Evolutionary conservation across 2,113 vertebrate species (phyloP), one percentile per base, ranked within the genome.

Genomic region (Plectropomus leopardus): DNA sequence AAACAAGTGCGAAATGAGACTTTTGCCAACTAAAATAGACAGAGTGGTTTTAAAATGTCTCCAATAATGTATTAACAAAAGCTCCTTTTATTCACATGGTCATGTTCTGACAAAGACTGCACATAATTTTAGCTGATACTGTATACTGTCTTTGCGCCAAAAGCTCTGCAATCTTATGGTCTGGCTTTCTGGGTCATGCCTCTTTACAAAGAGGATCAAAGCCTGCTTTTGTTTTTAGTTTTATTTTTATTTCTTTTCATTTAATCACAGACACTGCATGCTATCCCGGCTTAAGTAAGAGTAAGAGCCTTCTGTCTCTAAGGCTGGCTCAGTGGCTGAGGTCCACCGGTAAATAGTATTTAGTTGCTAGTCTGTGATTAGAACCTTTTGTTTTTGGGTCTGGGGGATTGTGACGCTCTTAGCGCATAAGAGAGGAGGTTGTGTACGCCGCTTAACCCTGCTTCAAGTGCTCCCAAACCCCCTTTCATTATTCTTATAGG

Each of bases 361-460:
- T 85, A 87, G 82, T 87, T 86, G 86, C 84, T 72, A 40, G 78
- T 80, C 89, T 93, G 81, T 89, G 90, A 94, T 94, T 93, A 93
- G 89, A 66, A 78, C 80, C 81, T 88, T 91, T 93, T 81, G 75
- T 93, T 87, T 93, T 87, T 72, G 73, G 69, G 79, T 90, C 73
- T 73, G 72, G 50, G 89, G 88, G 87, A 89, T 92, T 88, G 84
- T 65, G 89, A 73, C 65, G 70, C 85, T 87, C 73, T 93, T 72
- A 78, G 65, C 57, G 61, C 82, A 89, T 57, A 82, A 92, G 88
- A 88, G 87, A 80, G 78, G 87, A 89, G 88, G 83, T 85, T 92
- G 92, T 93, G 86, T 89, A 84, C 34, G 90, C 76, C 51, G 87
- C 87, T 93, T 93, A 92, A 93, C 92, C 92, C 90, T 58, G 84